These are phyloP conservation scores for Leptinotarsa lineolata DNA, from an alignment of 1,140 invertebrate species.

Conservation along the genomic window DNA sequence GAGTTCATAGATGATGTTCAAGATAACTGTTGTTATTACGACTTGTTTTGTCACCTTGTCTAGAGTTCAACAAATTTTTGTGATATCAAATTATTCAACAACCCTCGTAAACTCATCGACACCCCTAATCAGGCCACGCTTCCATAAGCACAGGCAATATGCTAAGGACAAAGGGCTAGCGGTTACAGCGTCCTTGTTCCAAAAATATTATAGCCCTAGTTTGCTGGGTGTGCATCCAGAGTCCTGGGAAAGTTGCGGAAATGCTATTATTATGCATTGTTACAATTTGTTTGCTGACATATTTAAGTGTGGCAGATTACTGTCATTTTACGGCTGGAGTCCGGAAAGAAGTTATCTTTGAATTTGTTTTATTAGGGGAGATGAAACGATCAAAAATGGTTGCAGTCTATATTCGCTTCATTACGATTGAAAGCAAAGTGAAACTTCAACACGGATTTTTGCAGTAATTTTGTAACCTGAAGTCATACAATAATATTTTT, in stretches of 20 bases:
- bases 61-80: no score
- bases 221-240: conserved; percentile 36
- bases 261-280: conserved; percentile 49
- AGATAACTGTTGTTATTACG: no score
- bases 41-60: no score
- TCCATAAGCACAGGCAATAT: conserved; percentile 51
- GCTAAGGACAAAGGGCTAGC: conserved; percentile 45
- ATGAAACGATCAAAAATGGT: conserved; percentile 7
- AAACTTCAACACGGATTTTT: no score
- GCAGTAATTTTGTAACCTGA: no score
- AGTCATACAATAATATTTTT: no score
- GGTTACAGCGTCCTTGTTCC: conserved; percentile 45
- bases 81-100: not conserved
- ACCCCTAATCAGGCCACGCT: conserved; percentile 52
- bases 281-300: conserved; percentile 49
- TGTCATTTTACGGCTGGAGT: conserved; percentile 39
- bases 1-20: no score
- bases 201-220: conserved; percentile 54
- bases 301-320: conserved; percentile 50
- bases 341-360: conserved; percentile 15
- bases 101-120: conserved; percentile 27
- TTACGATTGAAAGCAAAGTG: no score
- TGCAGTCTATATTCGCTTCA: not conserved
- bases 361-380: conserved; percentile 17
- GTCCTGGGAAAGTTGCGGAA: conserved; percentile 48